Percentiles rank a stretch among this genome's conserved stretches.
Evolutionary conservation across 1,140 invertebrate species (phyloP).

Genomic region (Lepidurus couesii): DNA sequence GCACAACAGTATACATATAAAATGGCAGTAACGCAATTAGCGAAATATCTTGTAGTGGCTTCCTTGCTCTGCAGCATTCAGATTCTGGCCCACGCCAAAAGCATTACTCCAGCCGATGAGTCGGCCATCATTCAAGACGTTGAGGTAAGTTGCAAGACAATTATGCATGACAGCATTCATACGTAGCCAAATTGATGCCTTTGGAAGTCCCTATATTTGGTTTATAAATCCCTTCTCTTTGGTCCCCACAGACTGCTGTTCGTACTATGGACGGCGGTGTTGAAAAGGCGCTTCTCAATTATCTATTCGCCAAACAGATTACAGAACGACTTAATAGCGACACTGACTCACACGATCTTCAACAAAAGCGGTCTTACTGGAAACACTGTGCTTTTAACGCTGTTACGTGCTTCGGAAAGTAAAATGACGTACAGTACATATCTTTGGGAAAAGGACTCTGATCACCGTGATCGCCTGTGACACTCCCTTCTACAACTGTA

Average conservation of each 20-base stretch:
- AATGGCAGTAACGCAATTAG: background rate
- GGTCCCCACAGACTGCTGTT: background rate
- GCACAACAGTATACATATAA: background rate
- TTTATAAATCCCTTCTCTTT: background rate
- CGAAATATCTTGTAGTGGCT: background rate
- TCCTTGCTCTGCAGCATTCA: background rate
- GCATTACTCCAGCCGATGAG: background rate
- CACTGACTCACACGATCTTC: slow-evolving; percentile 49
- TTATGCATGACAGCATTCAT: background rate
- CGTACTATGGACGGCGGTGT: slow-evolving; percentile 47
- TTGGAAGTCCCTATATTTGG: too few relatives aligned
- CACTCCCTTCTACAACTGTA: too few relatives aligned
- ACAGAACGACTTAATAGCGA: slow-evolving; percentile 50
- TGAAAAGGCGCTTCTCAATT: slow-evolving; percentile 53
- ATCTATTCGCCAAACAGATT: slow-evolving; percentile 54
- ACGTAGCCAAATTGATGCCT: too few relatives aligned
- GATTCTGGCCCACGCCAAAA: background rate
- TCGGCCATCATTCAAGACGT: slow-evolving; percentile 3
- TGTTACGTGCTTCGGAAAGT: slow-evolving; percentile 57
- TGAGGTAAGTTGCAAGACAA: background rate
- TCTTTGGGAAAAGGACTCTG: background rate
- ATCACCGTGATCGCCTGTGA: background rate
- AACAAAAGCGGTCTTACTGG: slow-evolving; percentile 57
- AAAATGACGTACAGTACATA: slow-evolving; percentile 20
- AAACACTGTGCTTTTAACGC: slow-evolving; percentile 61